A percentile compares a stretch with the other conserved stretches of the same genome.
Evolutionary conservation across 2,797 vertebrate species (phyloP).

Genomic region (Epinephelus coioides): DNA sequence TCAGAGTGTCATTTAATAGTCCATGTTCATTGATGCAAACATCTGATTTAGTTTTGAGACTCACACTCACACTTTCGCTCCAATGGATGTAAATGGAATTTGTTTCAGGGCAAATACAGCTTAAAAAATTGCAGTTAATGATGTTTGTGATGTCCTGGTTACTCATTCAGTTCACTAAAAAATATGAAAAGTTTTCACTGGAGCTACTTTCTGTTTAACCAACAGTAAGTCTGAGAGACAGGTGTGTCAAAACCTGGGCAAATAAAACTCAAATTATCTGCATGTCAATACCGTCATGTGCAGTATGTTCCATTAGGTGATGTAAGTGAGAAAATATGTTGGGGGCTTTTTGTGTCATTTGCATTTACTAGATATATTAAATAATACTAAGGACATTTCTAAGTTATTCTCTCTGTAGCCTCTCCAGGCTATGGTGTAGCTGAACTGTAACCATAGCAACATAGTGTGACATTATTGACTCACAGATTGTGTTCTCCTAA

Average conservation of each 20-base stretch:
- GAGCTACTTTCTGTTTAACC: neutral
- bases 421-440: neutral
- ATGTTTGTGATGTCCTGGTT: too few species aligned
- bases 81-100: too few species aligned
- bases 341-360: neutral
- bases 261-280: neutral
- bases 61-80: too few species aligned
- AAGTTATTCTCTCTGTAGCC: neutral
- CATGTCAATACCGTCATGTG: neutral
- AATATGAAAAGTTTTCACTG: neutral
- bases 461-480: neutral
- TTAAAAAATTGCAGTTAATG: too few species aligned
- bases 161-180: neutral
- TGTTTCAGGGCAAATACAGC: too few species aligned
- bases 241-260: neutral
- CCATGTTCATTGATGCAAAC: neutral
- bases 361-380: neutral
- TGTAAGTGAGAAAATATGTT: neutral
- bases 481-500: neutral
- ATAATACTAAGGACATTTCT: neutral
- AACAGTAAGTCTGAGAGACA: neutral
- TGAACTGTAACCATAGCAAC: conserved; percentile 11
- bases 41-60: neutral
- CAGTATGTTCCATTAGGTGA: neutral
- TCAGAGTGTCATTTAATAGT: neutral